These are phyloP conservation scores for Avahi laniger DNA, from an alignment of 2,797 vertebrate species.

Conservation along the genomic window DNA sequence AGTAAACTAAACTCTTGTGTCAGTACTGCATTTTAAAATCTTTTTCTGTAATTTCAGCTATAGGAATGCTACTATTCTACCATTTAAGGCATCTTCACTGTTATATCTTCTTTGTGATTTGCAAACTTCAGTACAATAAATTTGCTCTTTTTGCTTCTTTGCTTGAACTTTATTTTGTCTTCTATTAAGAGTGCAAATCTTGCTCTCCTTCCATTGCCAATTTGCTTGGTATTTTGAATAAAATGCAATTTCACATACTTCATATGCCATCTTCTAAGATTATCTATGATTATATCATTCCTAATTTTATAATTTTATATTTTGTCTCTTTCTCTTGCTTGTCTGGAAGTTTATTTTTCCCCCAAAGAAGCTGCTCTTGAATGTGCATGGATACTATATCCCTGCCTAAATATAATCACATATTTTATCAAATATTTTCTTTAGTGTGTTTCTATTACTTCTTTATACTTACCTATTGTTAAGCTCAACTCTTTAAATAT, in stretches of 20 bases:
- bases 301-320: background rate
- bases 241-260: background rate
- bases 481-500: background rate
- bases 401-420: background rate
- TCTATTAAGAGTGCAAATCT: background rate
- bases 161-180: background rate
- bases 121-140: background rate
- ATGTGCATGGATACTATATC: background rate
- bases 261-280: background rate
- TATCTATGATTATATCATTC: background rate
- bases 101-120: background rate
- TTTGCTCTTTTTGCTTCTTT: background rate
- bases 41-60: background rate
- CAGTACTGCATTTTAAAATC: background rate
- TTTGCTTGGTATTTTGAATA: background rate
- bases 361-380: background rate
- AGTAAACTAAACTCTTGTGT: background rate
- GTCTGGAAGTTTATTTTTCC: background rate
- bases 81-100: background rate
- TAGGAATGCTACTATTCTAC: background rate
- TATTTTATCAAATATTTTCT: background rate
- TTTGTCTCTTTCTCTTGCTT: background rate
- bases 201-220: background rate
- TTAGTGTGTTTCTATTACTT: background rate
- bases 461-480: background rate